These are phyloP conservation scores for Labrus mixtus DNA, from an alignment of 2,113 vertebrate genomes.

Conservation along the genomic window DNA sequence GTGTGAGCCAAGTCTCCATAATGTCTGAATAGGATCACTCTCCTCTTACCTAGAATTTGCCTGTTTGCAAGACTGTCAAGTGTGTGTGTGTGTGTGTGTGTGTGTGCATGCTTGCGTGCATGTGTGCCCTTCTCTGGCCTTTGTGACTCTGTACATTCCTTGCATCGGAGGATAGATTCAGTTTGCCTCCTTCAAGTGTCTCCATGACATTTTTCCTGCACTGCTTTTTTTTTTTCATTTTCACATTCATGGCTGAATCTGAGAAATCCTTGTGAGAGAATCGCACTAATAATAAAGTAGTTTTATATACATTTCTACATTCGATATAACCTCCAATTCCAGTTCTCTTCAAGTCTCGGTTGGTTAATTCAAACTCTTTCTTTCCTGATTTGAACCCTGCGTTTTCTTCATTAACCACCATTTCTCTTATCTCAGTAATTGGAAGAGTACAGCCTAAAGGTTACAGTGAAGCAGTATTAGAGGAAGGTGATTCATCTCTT, in stretches of 20 bases:
- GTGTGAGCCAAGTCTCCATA: constrained; percentile 49
- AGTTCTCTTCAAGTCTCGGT: not conserved
- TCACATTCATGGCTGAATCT: not conserved
- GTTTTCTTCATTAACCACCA: constrained; percentile 39
- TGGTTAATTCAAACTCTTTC: constrained; percentile 6
- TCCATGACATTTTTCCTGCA: not conserved
- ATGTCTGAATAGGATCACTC: constrained; percentile 60
- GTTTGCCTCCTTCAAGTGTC: not conserved
- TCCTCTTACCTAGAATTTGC: constrained; percentile 53
- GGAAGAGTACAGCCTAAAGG: constrained; percentile 8
- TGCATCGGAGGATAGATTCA: constrained; percentile 17
- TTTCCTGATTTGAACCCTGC: constrained; percentile 12
- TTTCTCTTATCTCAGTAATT: constrained; percentile 50
- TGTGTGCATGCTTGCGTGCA: not conserved
- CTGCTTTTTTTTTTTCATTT: not conserved
- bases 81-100: not conserved
- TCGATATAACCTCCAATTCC: not conserved
- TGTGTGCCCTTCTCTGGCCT: constrained; percentile 14
- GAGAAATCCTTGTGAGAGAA: not conserved
- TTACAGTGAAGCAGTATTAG: constrained; percentile 6
- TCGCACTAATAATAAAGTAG: not conserved
- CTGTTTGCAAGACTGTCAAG: constrained; percentile 41
- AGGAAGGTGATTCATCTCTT: constrained; percentile 3
- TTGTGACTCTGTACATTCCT: constrained; percentile 9
- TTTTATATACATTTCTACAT: constrained; percentile 3